Evolutionary conservation across 2,797 vertebrate species (phyloP).

Genomic region (Typhlichthys subterraneus): DNA sequence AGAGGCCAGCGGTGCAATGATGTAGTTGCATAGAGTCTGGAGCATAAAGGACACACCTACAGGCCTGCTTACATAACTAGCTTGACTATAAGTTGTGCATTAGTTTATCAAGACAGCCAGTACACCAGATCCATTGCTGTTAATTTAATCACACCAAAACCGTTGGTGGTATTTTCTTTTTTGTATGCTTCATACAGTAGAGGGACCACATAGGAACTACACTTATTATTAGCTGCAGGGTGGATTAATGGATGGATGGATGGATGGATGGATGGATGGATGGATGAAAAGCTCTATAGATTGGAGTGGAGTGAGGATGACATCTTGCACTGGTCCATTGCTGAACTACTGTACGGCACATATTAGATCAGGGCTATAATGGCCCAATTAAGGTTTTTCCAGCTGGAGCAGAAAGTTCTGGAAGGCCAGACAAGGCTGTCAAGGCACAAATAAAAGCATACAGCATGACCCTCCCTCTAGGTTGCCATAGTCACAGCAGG

Average conservation of each 20-base stretch:
- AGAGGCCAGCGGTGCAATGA: constrained; percentile 1
- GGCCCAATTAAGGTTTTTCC: constrained; percentile 21
- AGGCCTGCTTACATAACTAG: constrained; percentile 4
- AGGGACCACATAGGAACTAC: constrained; percentile 28
- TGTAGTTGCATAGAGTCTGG: constrained; percentile 20
- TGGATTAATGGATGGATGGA: background rate
- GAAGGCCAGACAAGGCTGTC: constrained; percentile 4
- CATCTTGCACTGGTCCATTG: background rate
- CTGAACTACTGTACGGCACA: background rate
- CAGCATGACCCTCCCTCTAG: background rate
- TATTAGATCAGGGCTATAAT: constrained; percentile 12
- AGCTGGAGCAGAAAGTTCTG: background rate
- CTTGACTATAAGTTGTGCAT: constrained; percentile 23
- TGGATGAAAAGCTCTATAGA: constrained; percentile 10
- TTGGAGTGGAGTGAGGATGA: constrained; percentile 7
- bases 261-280: constrained; percentile 10
- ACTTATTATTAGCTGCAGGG: constrained; percentile 20
- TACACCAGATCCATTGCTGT: constrained; percentile 8
- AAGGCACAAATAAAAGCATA: constrained; percentile 14
- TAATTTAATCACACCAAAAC: no score
- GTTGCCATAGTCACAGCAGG: background rate
- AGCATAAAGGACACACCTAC: constrained; percentile 4
- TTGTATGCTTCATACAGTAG: constrained; percentile 41
- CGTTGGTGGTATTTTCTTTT: no score
- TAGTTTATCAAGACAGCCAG: constrained; percentile 28